Base-by-base conservation (phyloP, 2,888 invertebrate genomes). In the Lasioglossum marginatum region DNA sequence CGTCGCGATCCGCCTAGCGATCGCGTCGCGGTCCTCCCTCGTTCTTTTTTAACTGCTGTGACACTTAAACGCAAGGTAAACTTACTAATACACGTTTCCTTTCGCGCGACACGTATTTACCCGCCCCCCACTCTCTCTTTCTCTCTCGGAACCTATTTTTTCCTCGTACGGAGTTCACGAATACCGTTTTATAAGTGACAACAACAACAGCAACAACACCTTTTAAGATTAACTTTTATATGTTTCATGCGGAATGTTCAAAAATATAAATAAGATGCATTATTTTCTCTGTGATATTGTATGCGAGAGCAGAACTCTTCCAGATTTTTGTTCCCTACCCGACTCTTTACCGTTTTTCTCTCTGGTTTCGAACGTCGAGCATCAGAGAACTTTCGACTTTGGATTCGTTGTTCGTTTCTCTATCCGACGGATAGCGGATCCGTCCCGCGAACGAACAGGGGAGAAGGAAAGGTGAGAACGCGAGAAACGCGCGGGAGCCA, bases 201-300 rank as follows among this genome's bases (percentile, higher is more conserved):
- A 57, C 52, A 48, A 48, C 57, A 57, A 57, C 52, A 52, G 19
- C 23, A 52, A 23, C 52, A 57, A n/a, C 75, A 77, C 87, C 82
- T 85, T 77, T 87, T 88, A 84, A 82, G 83, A 88, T 81, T 79
- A 86, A 88, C 85, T 85, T 88, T 88, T 88, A 89, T 89, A 85
- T 87, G 80, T 85, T 86, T 85, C 85, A 88, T 89, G 87, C 89
- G 89, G 86, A 89, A 82, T 89, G 89, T 89, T 89, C 88, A 82
- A 87, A 68, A 85, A 89, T 89, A 89, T 82, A 89, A 89, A 89
- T 84, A 86, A 89, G 83, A 89, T 83, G 83, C 83, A 85, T 82
- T 87, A 88, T 86, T 84, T 88, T 88, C 75, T 80, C 88, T 87
- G 87, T 77, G 82, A 83, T 82, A 81, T 88, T 86, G 77, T 86